A percentile compares a stretch with the other conserved stretches of the same genome.
Evolutionary conservation across 2,113 vertebrate species (phyloP).

Genomic region (Atractosteus spatula): DNA sequence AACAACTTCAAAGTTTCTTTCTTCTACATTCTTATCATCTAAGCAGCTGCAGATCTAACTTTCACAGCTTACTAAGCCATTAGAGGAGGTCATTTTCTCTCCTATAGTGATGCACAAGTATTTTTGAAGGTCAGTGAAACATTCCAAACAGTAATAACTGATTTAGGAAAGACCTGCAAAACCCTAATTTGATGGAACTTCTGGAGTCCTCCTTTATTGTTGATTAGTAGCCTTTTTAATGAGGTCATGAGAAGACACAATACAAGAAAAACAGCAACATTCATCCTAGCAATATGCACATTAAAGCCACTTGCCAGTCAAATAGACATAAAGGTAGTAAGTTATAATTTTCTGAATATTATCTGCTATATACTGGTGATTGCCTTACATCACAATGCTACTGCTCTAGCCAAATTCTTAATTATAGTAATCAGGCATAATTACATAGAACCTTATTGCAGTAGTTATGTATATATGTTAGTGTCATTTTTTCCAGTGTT

Average conservation of each 20-base stretch:
- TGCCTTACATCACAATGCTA: slow-evolving; percentile 41
- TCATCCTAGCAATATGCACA: background rate
- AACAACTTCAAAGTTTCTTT: slow-evolving; percentile 12
- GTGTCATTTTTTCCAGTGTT: background rate
- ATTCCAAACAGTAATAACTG: background rate
- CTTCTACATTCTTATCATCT: background rate
- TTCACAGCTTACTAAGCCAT: slow-evolving; percentile 14
- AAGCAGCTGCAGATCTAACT: slow-evolving; percentile 7
- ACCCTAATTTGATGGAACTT: too few relatives aligned
- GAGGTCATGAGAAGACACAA: too few relatives aligned
- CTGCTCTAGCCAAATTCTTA: slow-evolving; percentile 7
- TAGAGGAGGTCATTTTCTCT: background rate
- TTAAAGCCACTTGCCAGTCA: background rate
- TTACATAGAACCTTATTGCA: background rate
- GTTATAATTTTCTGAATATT: slow-evolving; percentile 30
- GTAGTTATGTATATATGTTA: background rate
- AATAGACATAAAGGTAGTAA: slow-evolving; percentile 8
- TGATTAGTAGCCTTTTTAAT: too few relatives aligned
- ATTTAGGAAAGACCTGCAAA: too few relatives aligned
- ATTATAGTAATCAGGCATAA: slow-evolving; percentile 33
- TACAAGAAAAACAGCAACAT: too few relatives aligned
- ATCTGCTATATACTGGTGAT: slow-evolving; percentile 47
- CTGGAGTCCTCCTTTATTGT: too few relatives aligned
- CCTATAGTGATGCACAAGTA: background rate
- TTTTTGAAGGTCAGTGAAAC: background rate